A percentile compares a stretch with the other conserved stretches of the same genome.
Conservation (phyloP, 2,113 vertebrate species). For the Poeciliopsis occidentalis region DNA sequence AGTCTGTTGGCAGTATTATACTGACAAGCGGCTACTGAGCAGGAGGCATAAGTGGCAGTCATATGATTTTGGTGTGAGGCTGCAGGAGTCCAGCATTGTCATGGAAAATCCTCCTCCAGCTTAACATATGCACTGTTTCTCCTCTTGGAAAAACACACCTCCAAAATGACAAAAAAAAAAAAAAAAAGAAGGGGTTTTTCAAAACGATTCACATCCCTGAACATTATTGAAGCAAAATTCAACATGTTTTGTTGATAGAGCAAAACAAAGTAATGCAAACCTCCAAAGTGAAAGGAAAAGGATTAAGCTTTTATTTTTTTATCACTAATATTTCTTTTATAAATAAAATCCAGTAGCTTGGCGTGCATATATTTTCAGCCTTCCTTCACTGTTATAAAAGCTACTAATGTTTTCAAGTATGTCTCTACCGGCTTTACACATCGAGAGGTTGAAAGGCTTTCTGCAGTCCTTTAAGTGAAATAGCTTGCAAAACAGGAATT, state of each 20-base stretch:
- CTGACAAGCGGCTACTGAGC: slow-evolving; percentile 50
- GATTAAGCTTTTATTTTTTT: neutral
- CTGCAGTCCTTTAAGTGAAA: neutral
- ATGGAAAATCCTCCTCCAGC: slow-evolving; percentile 10
- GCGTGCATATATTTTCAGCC: neutral
- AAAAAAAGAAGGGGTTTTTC: neutral
- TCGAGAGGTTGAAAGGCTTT: neutral
- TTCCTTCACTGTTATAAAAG: neutral
- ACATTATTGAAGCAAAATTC: neutral
- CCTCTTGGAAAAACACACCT: slow-evolving; percentile 7
- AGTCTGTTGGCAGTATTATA: slow-evolving; percentile 48
- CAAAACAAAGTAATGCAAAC: neutral
- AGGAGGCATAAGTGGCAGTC: slow-evolving; percentile 24
- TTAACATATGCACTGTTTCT: neutral
- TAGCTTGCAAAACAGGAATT: neutral
- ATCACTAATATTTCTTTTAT: neutral
- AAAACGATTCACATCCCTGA: neutral
- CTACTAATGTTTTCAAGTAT: neutral
- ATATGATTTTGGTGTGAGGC: slow-evolving; percentile 2
- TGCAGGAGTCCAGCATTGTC: slow-evolving; percentile 13
- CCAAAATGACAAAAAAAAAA: neutral
- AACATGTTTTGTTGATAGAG: neutral
- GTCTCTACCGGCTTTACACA: neutral
- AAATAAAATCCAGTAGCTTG: neutral
- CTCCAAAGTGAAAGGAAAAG: neutral